Evolutionary conservation across 2,797 vertebrate species (phyloP), one percentile per base, ranked within the genome.

Genomic region (Malurus leucopterus): DNA sequence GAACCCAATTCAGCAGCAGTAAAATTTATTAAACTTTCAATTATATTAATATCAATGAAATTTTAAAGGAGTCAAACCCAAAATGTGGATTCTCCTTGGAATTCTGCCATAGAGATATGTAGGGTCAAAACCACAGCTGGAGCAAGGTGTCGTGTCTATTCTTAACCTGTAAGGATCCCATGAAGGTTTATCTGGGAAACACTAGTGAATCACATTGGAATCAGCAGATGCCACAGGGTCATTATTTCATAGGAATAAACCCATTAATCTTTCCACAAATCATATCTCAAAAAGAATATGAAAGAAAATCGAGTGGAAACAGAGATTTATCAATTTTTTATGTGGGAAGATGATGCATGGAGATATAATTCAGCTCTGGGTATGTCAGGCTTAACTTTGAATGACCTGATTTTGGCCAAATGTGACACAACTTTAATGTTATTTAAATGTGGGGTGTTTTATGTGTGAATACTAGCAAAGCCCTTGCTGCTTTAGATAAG

Each of bases 401-500:
- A 76, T 57, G 77, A 78, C 93, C 89, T 92, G 82, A 47, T 93
- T 91, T 79, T 76, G 51, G 88, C 85, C 72, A 91, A 79, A 70
- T n/a, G 24, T 93, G 65, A 78, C 51, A 86, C 30, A 80, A 58
- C 4, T 87, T 92, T 71, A 50, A 54, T 30, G 26, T 76, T 87
- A 87, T 81, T 96, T 82, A 94, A 94, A 91, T 80, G 18, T 34
- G 82, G 61, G 17, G 10, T 0, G 0, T 5, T 58, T 63, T 29
- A n/a, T 90, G 57, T 92, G 61, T 91, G 75, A 93, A 67, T 92
- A 92, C 93, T 92, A 94, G 59, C 64, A 68, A 95, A 96, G 77
- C 93, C 89, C 79, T 94, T 94, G 92, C 86, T 95, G 90, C 68
- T 81, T 89, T 80, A 93, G 95, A 96, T 96, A 97, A 97, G 93